phyloP scores from a whole-genome alignment of 2,888 invertebrate genomes.

The Drosophila nr. medialis region DNA sequence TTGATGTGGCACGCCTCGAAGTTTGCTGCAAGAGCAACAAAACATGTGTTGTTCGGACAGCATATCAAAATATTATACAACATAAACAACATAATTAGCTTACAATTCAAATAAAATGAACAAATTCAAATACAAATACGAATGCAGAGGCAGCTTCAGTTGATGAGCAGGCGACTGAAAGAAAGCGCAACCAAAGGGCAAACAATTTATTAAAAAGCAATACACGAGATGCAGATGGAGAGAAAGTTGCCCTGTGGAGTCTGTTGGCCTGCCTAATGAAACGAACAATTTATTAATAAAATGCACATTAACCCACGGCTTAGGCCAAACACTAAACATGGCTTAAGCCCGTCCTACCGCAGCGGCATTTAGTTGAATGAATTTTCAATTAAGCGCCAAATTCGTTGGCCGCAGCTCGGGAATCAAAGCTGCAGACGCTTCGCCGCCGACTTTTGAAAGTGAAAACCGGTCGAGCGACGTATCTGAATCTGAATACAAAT shows the following conservation, averaged over 20 bases:
- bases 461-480: constrained; percentile 61
- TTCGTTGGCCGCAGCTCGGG: constrained; percentile 41
- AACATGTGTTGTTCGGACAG: constrained; percentile 60
- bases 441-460: constrained; percentile 66
- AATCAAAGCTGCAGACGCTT: constrained; percentile 51
- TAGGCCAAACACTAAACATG: constrained; percentile 31
- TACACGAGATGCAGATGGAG: constrained; percentile 52
- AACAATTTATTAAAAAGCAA: constrained; percentile 66
- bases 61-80: constrained; percentile 75
- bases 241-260: constrained; percentile 66
- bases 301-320: constrained; percentile 76
- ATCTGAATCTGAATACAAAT: constrained; percentile 25
- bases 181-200: constrained; percentile 66
- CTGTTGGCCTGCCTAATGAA: constrained; percentile 60
- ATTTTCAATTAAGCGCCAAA: constrained; percentile 78
- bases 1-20: constrained; percentile 15
- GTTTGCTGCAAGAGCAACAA: constrained; percentile 45
- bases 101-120: constrained; percentile 50
- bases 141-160: constrained; percentile 32
- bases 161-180: constrained; percentile 33
- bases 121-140: constrained; percentile 33
- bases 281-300: constrained; percentile 77
- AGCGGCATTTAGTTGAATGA: constrained; percentile 68
- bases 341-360: constrained; percentile 17
- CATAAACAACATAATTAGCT: constrained; percentile 75